Evolutionary conservation across 2,888 invertebrate genomes (phyloP).

Genomic region (Ennomos quercinarius): DNA sequence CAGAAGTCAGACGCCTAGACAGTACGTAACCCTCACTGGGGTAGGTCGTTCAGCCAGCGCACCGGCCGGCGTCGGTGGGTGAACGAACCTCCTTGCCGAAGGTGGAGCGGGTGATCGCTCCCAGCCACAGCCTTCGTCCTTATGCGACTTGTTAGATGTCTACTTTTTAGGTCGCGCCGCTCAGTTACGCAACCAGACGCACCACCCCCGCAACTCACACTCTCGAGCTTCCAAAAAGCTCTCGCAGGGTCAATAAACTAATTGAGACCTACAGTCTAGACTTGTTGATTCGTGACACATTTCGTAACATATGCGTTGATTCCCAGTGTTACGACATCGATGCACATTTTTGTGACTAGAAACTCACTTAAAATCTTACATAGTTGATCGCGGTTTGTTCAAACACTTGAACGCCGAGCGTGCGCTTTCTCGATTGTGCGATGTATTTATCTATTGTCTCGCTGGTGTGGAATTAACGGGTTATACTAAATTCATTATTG

Average conservation of each 20-base stretch:
- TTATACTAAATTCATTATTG: slow-evolving; percentile 39
- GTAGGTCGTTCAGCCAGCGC: slow-evolving; percentile 44
- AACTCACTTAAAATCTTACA: slow-evolving; percentile 12
- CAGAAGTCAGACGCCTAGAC: slow-evolving; percentile 36
- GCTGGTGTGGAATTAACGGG: slow-evolving; percentile 20
- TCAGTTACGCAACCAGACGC: slow-evolving; percentile 60
- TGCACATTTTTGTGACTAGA: not conserved
- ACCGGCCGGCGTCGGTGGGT: slow-evolving; percentile 48
- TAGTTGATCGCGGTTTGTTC: slow-evolving; percentile 5
- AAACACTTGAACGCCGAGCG: slow-evolving; percentile 11
- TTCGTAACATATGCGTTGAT: slow-evolving; percentile 27
- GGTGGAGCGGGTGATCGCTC: slow-evolving; percentile 71
- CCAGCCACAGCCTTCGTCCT: slow-evolving; percentile 66
- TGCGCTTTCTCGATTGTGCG: slow-evolving; percentile 17
- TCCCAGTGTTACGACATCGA: slow-evolving; percentile 13
- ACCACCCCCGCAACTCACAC: slow-evolving; percentile 47
- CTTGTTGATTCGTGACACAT: slow-evolving; percentile 61
- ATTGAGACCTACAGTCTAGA: slow-evolving; percentile 69
- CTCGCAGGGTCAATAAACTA: slow-evolving; percentile 59
- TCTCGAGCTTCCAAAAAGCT: slow-evolving; percentile 49
- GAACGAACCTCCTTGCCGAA: slow-evolving; percentile 67
- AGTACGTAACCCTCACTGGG: slow-evolving; percentile 45
- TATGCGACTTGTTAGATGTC: slow-evolving; percentile 63
- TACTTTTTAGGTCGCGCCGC: slow-evolving; percentile 62
- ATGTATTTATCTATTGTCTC: slow-evolving; percentile 26